Percentiles rank a stretch among this genome's conserved stretches.
Evolutionary conservation across 2,113 vertebrate genomes (phyloP).

Genomic region (Gasterosteus aculeatus): DNA sequence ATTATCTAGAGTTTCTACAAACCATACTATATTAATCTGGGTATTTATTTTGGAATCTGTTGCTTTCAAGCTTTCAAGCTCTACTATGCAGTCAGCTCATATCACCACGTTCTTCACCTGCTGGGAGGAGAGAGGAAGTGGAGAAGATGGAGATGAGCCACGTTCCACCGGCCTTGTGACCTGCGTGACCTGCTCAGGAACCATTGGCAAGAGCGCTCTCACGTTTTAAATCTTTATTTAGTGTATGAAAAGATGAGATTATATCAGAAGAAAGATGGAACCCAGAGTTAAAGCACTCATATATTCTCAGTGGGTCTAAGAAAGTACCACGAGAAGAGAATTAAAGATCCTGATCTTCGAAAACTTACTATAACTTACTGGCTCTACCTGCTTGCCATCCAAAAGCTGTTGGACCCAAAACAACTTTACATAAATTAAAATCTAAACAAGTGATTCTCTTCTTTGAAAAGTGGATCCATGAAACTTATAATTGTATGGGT

Average conservation of each 20-base stretch:
- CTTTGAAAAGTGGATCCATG: constrained; percentile 2
- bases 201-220: neutral
- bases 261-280: neutral
- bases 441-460: neutral
- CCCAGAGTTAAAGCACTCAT: neutral
- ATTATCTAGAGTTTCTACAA: neutral
- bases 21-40: neutral
- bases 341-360: too few species aligned
- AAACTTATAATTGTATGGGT: neutral
- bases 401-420: too few species aligned
- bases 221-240: neutral
- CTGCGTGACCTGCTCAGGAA: neutral
- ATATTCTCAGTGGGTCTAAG: neutral
- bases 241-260: neutral
- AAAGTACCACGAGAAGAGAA: neutral
- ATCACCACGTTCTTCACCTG: neutral
- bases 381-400: too few species aligned
- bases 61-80: neutral
- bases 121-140: neutral
- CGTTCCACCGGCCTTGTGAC: neutral
- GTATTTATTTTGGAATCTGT: neutral
- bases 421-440: too few species aligned
- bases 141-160: neutral
- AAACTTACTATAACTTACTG: too few species aligned
- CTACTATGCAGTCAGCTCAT: neutral